These are phyloP conservation scores for Macquaria ambigua DNA, from an alignment of 2,113 vertebrate species.

Conservation along the genomic window DNA sequence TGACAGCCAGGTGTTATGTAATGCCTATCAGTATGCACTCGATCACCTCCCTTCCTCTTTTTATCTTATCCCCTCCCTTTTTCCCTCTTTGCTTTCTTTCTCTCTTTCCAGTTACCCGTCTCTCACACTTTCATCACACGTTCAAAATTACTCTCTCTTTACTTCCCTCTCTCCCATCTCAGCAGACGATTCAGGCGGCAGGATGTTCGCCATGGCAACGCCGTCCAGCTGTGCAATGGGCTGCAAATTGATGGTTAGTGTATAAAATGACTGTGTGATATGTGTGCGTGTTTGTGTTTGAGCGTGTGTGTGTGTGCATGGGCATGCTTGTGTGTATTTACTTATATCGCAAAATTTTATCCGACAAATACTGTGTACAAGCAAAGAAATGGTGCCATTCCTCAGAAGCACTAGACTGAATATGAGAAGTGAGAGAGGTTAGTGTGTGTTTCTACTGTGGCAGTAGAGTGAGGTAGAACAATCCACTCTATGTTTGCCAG, in stretches of 20 bases:
- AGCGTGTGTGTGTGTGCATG: conserved; percentile 1
- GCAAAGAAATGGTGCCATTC: neutral
- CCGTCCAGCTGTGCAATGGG: conserved; percentile 95
- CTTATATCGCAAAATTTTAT: neutral
- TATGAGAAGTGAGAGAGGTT: neutral
- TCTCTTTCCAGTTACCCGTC: conserved; percentile 27
- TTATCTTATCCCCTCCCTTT: conserved; percentile 29
- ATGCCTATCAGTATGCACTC: conserved; percentile 45
- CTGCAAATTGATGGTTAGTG: conserved; percentile 93
- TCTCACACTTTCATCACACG: conserved; percentile 39
- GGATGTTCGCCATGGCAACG: conserved; percentile 96
- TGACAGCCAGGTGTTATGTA: conserved; percentile 44
- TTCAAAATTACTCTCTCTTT: conserved; percentile 45
- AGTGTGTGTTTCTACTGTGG: neutral
- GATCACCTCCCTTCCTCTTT: conserved; percentile 7
- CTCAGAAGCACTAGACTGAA: neutral
- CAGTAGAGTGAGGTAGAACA: neutral
- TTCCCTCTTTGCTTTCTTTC: conserved; percentile 1
- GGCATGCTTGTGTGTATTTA: conserved; percentile 16
- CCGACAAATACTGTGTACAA: neutral
- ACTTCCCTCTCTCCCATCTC: conserved; percentile 45
- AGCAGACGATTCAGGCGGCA: conserved; percentile 95
- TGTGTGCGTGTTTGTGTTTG: conserved; percentile 23
- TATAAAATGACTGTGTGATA: conserved; percentile 45
- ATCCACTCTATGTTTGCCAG: conserved; percentile 14